Evolutionary conservation across 2,888 invertebrate species (phyloP), one percentile per base, ranked within the genome.

Genomic region (Epinotia ramella): DNA sequence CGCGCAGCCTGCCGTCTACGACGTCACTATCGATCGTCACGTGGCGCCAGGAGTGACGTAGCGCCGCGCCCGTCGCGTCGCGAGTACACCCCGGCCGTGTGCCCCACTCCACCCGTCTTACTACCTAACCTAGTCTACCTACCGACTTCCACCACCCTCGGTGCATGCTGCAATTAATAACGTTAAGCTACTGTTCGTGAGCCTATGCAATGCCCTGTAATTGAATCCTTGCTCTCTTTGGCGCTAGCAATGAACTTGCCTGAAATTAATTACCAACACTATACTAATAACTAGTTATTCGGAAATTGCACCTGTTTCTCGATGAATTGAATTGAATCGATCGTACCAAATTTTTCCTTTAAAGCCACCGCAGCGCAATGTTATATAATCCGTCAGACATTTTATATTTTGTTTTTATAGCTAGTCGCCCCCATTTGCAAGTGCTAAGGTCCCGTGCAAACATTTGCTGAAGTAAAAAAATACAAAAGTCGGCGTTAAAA

Each of bases 21-120:
- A 93, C 94, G 94, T 94, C 94, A 94, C 86, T 94, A 94, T 94
- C 90, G 94, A 94, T 94, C 92, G 91, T 89, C 93, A 93, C 93
- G 93, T 94, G 91, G 49, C 93, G 91, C 92, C 93, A 91, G 91
- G 87, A 90, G 88, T 94, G 93, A 94, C 94, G 94, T 94, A 93
- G 92, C 83, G 81, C 84, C 84, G 78, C 82, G 82, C 82, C 74
- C 74, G 74, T 64, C 87, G 84, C 86, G 85, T 83, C 88, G 87
- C 85, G 92, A 90, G 88, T 91, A 90, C 87, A 84, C 89, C 88
- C 81, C 74, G 46, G 83, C 81, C 79, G 78, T 79, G 77, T 79
- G 79, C 81, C 85, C 84, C 81, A 77, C 80, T 77, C 76, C 79
- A 82, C 78, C 77, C 78, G 63, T 80, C 79, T 78, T 60, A 76